Evolutionary conservation across 2,113 vertebrate genomes (phyloP).

Genomic region (Nibea albiflora): DNA sequence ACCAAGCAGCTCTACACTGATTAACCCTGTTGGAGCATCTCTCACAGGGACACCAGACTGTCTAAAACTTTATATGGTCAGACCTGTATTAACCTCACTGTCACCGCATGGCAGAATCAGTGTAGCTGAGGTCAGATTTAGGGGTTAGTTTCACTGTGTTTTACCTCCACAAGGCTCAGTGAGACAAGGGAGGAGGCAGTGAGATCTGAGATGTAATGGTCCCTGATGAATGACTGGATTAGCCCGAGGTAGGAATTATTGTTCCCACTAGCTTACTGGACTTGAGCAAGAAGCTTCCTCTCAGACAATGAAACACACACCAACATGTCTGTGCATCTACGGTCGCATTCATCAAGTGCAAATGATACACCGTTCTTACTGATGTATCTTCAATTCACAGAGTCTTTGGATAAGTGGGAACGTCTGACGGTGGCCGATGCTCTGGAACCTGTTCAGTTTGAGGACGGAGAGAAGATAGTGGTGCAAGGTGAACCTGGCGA

Average conservation of each 20-base stretch:
- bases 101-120: conserved; percentile 36
- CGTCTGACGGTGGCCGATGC: conserved; percentile 95
- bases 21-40: neutral
- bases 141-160: conserved; percentile 46
- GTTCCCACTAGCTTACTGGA: conserved; percentile 27
- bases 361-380: conserved; percentile 9
- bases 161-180: conserved; percentile 1
- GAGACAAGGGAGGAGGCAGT: conserved; percentile 28
- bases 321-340: neutral
- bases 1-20: neutral
- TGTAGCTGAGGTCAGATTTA: conserved; percentile 15
- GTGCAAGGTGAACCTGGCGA: conserved; percentile 96
- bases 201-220: conserved; percentile 37
- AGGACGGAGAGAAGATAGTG: conserved; percentile 97
- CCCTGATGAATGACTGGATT: conserved; percentile 65
- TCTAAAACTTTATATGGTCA: neutral
- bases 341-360: neutral
- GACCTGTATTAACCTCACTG: neutral
- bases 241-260: conserved; percentile 39
- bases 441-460: conserved; percentile 95
- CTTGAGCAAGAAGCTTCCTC: conserved; percentile 3
- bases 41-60: neutral
- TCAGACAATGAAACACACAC: neutral
- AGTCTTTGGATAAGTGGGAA: conserved; percentile 98
- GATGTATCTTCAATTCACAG: conserved; percentile 74